These are phyloP conservation scores for Brachypodius melanocephalos DNA, from an alignment of 2,113 vertebrate species.

Conservation along the genomic window DNA sequence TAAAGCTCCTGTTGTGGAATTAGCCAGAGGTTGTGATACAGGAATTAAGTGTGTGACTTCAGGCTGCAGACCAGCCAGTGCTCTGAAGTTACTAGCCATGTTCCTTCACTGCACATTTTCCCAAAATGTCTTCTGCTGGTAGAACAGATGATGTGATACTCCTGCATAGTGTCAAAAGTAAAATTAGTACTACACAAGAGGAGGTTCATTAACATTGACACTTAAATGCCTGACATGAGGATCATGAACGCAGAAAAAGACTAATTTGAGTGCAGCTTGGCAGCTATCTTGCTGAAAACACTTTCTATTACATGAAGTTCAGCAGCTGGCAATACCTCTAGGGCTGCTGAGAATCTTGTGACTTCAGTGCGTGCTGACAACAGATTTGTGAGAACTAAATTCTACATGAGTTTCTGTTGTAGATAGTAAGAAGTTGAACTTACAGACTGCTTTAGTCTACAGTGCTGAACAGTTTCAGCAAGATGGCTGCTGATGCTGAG, in stretches of 20 bases:
- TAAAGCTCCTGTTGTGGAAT: not conserved
- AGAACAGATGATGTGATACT: not conserved
- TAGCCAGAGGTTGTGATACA: not conserved
- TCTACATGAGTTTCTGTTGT: not conserved
- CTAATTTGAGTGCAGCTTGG: not conserved
- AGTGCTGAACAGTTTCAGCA: not conserved
- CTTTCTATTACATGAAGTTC: not conserved
- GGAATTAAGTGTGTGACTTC: not conserved
- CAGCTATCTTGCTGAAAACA: conserved; percentile 19
- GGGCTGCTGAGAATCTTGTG: not conserved
- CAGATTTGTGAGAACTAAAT: not conserved
- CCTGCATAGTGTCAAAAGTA: not conserved
- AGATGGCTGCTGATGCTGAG: conserved; percentile 23
- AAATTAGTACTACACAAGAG: not conserved
- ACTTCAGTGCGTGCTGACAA: not conserved
- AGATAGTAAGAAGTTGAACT: not conserved
- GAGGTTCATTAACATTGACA: not conserved
- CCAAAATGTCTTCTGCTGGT: not conserved
- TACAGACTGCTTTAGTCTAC: not conserved
- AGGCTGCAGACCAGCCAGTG: not conserved
- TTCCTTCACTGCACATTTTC: not conserved
- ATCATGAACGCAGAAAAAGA: not conserved
- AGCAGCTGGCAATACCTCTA: not conserved
- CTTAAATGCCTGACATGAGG: not conserved
- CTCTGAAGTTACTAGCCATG: not conserved